These are phyloP conservation scores for Malthinus flaveolus DNA, from an alignment of 2,888 invertebrate species.

Conservation along the genomic window DNA sequence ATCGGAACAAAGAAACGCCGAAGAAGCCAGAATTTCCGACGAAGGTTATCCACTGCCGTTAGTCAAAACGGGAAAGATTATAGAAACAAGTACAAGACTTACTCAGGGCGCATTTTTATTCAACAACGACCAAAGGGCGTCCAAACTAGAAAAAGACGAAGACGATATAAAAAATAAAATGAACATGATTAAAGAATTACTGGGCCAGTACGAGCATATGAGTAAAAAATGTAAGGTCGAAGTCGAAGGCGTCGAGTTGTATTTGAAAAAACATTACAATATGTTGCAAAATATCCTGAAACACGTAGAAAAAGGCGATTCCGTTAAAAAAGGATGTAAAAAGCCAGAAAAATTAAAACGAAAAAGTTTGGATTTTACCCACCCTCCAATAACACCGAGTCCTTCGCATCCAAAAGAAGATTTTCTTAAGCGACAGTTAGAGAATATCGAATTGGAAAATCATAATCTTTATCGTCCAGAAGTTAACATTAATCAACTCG, in stretches of 20 bases:
- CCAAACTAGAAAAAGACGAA: conserved; percentile 6
- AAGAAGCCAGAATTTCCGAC: conserved; percentile 11
- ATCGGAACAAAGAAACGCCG: background rate
- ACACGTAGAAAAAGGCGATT: conserved; percentile 1
- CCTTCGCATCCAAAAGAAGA: conserved; percentile 2
- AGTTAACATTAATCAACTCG: conserved; percentile 30
- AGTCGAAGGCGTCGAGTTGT: conserved; percentile 48
- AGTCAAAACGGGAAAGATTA: conserved; percentile 18
- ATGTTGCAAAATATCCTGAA: conserved; percentile 36
- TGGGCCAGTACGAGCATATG: conserved; percentile 45
- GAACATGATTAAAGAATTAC: conserved; percentile 39
- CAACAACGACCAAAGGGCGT: background rate
- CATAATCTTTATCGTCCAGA: conserved; percentile 36
- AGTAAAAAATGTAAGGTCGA: conserved; percentile 44
- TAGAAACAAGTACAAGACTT: conserved; percentile 19
- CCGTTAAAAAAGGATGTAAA: too few species aligned
- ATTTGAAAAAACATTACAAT: conserved; percentile 46
- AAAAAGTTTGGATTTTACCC: background rate
- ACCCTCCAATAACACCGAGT: background rate
- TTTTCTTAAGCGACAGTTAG: conserved; percentile 39
- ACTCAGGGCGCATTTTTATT: conserved; percentile 36
- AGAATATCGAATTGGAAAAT: conserved; percentile 41
- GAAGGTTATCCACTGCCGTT: conserved; percentile 37
- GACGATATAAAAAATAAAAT: conserved; percentile 31
- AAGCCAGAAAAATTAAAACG: background rate